Evolutionary conservation across 1,140 invertebrate species (phyloP).

Genomic region (Hylaeus volcanicus): DNA sequence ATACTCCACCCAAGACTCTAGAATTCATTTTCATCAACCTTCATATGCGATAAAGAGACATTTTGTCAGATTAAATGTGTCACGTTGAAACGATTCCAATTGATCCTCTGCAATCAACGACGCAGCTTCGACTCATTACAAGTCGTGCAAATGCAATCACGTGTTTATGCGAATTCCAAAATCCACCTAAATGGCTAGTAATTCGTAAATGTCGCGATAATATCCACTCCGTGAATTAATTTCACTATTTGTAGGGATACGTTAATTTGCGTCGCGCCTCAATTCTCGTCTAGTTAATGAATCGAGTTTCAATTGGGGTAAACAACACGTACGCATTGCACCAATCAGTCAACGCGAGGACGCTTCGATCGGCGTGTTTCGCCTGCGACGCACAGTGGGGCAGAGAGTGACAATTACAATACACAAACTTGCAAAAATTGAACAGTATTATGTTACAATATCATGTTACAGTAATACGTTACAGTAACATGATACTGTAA

Average conservation of each 20-base stretch:
- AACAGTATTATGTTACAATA: too few relatives aligned
- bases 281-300: conserved; percentile 23
- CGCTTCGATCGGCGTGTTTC: not conserved
- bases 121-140: not conserved
- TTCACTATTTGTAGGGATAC: not conserved
- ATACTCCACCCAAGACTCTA: too few relatives aligned
- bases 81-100: too few relatives aligned
- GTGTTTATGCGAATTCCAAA: not conserved
- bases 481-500: too few relatives aligned
- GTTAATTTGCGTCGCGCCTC: not conserved
- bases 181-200: not conserved
- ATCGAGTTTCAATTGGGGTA: conserved; percentile 21
- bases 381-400: not conserved
- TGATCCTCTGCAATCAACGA: too few relatives aligned
- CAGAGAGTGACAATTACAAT: too few relatives aligned
- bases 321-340: not conserved
- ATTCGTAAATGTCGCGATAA: not conserved
- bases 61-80: too few relatives aligned
- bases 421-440: too few relatives aligned
- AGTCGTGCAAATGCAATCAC: not conserved
- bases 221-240: not conserved
- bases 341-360: not conserved
- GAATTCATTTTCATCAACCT: too few relatives aligned
- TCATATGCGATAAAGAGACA: too few relatives aligned
- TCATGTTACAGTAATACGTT: too few relatives aligned